A percentile compares a stretch with the other conserved stretches of the same genome.
Evolutionary conservation across 2,888 invertebrate genomes (phyloP).

Genomic region (Thecocarcelia acutangulata): DNA sequence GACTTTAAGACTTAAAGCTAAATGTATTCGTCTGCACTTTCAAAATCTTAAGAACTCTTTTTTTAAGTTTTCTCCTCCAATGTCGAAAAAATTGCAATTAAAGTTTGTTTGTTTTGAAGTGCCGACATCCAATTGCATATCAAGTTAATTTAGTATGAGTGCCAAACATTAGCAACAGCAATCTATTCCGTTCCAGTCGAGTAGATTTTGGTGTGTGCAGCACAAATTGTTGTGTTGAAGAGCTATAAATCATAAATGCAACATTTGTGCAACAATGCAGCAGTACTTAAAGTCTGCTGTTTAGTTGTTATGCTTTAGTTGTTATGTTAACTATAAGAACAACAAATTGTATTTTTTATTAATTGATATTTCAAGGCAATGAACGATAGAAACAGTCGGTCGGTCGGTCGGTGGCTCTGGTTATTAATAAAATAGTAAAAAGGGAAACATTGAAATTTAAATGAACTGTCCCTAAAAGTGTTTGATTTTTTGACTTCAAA

Average conservation of each 20-base stretch:
- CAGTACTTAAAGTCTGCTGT: constrained; percentile 30
- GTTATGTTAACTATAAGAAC: constrained; percentile 47
- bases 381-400: not conserved
- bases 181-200: constrained; percentile 22
- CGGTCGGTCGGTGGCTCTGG: too few relatives aligned
- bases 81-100: too few relatives aligned
- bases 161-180: constrained; percentile 21
- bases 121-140: constrained; percentile 31
- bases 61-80: too few relatives aligned
- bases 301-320: constrained; percentile 47
- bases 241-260: constrained; percentile 65
- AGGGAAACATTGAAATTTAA: too few relatives aligned
- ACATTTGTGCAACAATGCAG: constrained; percentile 56
- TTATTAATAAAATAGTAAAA: too few relatives aligned
- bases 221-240: constrained; percentile 59
- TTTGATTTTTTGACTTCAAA: too few relatives aligned
- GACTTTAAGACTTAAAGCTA: too few relatives aligned
- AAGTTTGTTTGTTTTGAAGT: constrained; percentile 31
- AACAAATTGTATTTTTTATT: constrained; percentile 17
- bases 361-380: constrained; percentile 23
- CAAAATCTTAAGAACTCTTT: too few relatives aligned
- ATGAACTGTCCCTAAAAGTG: not conserved
- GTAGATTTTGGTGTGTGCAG: constrained; percentile 11
- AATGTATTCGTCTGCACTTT: too few relatives aligned
- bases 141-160: constrained; percentile 2